These are phyloP conservation scores for Eurosta solidaginis DNA, from an alignment of 1,140 invertebrate species.

Conservation along the genomic window DNA sequence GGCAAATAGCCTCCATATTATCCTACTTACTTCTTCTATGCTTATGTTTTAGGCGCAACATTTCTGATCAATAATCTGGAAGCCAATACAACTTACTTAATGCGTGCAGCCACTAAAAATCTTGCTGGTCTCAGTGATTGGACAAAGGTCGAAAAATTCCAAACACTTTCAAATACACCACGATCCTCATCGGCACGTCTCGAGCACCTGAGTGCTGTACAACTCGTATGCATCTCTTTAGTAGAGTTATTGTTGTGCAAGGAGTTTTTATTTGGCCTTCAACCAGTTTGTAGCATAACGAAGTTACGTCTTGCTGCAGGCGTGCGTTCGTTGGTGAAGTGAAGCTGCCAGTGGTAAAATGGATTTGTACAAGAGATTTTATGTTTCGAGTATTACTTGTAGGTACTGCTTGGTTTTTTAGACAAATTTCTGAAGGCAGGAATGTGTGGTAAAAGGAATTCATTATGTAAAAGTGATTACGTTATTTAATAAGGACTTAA, in stretches of 20 bases:
- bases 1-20: too few relatives aligned
- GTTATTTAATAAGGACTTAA: too few relatives aligned
- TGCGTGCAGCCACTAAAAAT: conserved; percentile 59
- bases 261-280: conserved; percentile 32
- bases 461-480: neutral
- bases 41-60: conserved; percentile 54
- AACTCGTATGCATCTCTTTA: conserved; percentile 31
- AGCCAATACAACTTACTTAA: conserved; percentile 56
- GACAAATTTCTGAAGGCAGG: too few relatives aligned
- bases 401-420: too few relatives aligned
- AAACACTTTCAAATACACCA: conserved; percentile 46
- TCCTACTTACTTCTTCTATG: too few relatives aligned
- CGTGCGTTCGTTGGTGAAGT: conserved; percentile 17
- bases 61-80: conserved; percentile 56
- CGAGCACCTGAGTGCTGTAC: neutral
- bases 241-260: conserved; percentile 30
- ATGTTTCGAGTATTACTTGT: too few relatives aligned
- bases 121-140: conserved; percentile 59
- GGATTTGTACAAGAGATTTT: neutral
- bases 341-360: neutral
- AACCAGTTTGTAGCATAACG: neutral
- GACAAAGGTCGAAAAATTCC: conserved; percentile 48
- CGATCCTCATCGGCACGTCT: conserved; percentile 33
- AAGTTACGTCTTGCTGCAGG: neutral
- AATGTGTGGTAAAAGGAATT: too few relatives aligned